Base-by-base conservation (phyloP, 2,888 invertebrate genomes). In the Caenorhabditis sinica region DNA sequence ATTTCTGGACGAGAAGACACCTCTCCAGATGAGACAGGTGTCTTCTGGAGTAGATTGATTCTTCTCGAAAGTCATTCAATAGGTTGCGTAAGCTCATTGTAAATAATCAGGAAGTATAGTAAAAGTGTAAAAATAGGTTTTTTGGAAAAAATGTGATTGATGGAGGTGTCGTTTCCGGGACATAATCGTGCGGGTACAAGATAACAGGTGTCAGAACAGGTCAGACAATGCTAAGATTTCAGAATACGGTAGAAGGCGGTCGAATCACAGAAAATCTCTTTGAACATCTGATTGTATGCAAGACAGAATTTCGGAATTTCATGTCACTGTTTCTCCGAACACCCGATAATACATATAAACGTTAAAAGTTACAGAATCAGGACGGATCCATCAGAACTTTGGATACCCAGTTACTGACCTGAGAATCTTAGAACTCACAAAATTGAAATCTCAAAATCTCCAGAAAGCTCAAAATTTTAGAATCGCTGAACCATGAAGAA, bases 61-160 rank as follows among this genome's bases (percentile, higher is more conserved):
- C 25, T 25, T 20, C 23, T 17, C 13, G 20, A 15, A 33, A 74
- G 65, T 43, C 51, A 65, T 40, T 74, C 51, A 53, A 65, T 40
- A 33, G 23, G 43, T 75, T 65, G 74, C 74, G 74, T 43, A 49
- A 75, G 25, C 56, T 9, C 51, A 53, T 75, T 75, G 74, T 75
- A 75, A 75, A 75, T 56, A 65, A 61, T 72, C 40, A 13, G 25
- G 28, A 69, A 68, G 30, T 36, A 36, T 30, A 30, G 33, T 56
- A 40, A 45, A 45, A 53, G 61, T 63, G 61, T 25, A 28, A 45
- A 63, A 30, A 45, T 45, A n/a, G 49, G 17, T 30, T n/a, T n/a
- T n/a, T n/a, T n/a, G n/a, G n/a, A n/a, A n/a, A n/a, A 3, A 61
- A 40, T 20, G 20, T 61, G 63, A 63, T 65, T 65, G 65, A 65